Base-by-base conservation (phyloP, 2,888 invertebrate genomes). In the Chaetoderma sp. region DNA sequence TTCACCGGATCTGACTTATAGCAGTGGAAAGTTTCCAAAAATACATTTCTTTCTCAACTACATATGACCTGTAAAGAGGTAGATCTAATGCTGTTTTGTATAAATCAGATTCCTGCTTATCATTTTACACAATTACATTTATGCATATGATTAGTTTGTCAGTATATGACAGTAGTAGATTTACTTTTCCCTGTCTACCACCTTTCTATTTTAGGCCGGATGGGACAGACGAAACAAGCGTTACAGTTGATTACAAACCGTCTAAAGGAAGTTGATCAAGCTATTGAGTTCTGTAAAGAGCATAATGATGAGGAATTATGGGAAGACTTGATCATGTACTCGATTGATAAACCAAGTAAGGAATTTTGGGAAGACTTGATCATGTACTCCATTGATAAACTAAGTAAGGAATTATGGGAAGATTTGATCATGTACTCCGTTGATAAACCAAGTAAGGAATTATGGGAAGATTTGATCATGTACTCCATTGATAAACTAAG, bases 251-350 rank as follows among this genome's bases (percentile, higher is more conserved):
- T 98, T 80, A 94, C 95, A 59, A 88, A 90, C 64, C 88, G 95
- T 84, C 88, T 97, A 52, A 90, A 92, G 74, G 94, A 98, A 82
- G 95, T 98, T 81, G 91, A 94, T 78, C 93, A 94, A 88, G 98
- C 98, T 0, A 96, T 99, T 60, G 92, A 93, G 63, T 98, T 98
- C 88, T 98, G 98, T 85, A 96, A 96, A 86, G 96, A 98, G 82
- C 95, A 97, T 81, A 93, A 96, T 78, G 98, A 98, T 85, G 90
- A 90, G 28, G 97, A 98, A 82, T 87, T 98, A 25, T 98, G 98
- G 98, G 86, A 88, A 57, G 94, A 96, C 83, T 90, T 98, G 21
- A 94, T 98, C 63, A 90, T 92, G 75, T 92, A 93, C 83, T 94
- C 96, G 0, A 89, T 95, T 4, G 91, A 94, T 77, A 94, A 94